Evolutionary conservation across 2,113 vertebrate genomes (phyloP).

Genomic region (Actenoides lindsayi): DNA sequence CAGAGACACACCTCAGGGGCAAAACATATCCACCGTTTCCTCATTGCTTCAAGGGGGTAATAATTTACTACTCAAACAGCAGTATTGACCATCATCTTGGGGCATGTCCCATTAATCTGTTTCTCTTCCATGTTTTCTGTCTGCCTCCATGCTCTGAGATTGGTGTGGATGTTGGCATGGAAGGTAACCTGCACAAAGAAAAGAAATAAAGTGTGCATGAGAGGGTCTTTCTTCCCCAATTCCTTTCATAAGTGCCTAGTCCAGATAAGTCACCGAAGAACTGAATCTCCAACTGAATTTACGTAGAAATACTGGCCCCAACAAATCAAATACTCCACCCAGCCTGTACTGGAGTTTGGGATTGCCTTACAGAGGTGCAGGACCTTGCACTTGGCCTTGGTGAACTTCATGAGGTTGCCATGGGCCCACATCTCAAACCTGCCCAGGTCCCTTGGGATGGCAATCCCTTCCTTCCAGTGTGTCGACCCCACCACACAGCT

Average conservation of each 20-base stretch:
- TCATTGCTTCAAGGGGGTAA: slow-evolving; percentile 50
- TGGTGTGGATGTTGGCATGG: background rate
- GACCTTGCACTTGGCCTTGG: no score
- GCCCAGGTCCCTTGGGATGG: no score
- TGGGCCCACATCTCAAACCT: no score
- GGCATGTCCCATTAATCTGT: background rate
- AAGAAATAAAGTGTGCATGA: background rate
- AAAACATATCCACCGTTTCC: background rate
- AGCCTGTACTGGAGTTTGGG: no score
- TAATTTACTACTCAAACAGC: slow-evolving; percentile 27
- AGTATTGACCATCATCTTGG: background rate
- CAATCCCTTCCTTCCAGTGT: no score
- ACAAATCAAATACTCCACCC: background rate
- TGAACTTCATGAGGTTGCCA: no score
- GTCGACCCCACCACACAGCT: no score
- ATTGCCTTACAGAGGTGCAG: no score
- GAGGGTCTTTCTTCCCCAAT: background rate
- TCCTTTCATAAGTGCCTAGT: background rate
- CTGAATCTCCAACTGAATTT: background rate
- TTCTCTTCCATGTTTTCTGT: background rate
- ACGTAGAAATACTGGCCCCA: background rate
- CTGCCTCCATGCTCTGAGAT: background rate
- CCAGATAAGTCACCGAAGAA: background rate
- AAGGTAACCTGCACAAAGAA: background rate
- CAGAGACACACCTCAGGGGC: slow-evolving; percentile 25